Percentiles rank a stretch among this genome's conserved stretches.
Evolutionary conservation across 2,113 vertebrate genomes (phyloP).

Genomic region (Phaethornis superciliosus): DNA sequence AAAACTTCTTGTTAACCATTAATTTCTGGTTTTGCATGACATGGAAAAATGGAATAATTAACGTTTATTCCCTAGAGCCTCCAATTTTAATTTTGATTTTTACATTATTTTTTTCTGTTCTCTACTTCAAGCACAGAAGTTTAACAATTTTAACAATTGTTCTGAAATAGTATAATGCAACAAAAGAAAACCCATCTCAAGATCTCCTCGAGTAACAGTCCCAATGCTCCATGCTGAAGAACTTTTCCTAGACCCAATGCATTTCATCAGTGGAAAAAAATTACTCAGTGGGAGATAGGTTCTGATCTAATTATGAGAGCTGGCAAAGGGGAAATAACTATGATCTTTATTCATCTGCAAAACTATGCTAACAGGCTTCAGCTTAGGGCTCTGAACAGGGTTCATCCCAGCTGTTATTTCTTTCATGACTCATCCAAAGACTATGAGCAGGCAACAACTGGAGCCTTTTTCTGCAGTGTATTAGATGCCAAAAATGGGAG

Average conservation of each 20-base stretch:
- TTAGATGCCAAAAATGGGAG: neutral
- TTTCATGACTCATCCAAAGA: neutral
- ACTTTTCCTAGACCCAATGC: neutral
- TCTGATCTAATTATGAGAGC: constrained; percentile 17
- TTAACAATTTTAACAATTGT: neutral
- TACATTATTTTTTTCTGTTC: neutral
- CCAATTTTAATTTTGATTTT: neutral
- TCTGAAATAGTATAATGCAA: neutral
- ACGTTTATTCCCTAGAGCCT: neutral
- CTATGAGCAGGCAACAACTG: neutral
- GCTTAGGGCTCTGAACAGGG: neutral
- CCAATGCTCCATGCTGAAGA: neutral
- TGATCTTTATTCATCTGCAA: neutral
- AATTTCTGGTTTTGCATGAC: neutral
- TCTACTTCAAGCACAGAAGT: neutral
- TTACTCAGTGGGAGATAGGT: neutral
- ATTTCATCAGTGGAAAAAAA: neutral
- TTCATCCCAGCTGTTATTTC: neutral
- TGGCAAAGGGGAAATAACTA: neutral
- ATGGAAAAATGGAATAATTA: neutral
- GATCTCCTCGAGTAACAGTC: neutral
- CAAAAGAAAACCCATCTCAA: neutral
- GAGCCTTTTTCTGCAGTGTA: neutral
- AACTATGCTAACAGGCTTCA: neutral
- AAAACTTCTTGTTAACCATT: neutral